These are phyloP conservation scores for Corvus moneduloides DNA, from an alignment of 2,113 vertebrate species.

Conservation along the genomic window DNA sequence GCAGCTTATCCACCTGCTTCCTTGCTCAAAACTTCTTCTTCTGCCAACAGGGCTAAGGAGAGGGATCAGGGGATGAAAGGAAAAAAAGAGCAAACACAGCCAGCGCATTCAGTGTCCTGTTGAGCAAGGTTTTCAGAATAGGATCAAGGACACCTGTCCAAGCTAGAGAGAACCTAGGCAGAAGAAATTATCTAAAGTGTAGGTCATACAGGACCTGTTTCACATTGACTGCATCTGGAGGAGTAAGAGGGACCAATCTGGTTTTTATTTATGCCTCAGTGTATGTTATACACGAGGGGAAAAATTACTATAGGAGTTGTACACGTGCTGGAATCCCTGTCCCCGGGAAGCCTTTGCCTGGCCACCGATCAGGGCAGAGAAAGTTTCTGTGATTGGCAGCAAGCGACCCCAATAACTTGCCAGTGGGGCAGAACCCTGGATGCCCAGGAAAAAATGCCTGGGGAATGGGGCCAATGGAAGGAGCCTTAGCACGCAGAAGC, in stretches of 20 bases:
- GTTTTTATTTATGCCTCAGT: neutral
- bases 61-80: neutral
- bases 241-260: neutral
- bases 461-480: neutral
- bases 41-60: neutral
- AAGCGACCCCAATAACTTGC: accelerated
- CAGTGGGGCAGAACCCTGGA: neutral
- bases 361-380: accelerated
- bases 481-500: neutral
- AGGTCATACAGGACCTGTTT: neutral
- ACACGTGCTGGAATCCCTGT: neutral
- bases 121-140: neutral
- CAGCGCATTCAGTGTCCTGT: too few species aligned
- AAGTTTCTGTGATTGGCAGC: neutral
- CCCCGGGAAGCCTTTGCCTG: neutral
- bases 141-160: neutral
- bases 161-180: neutral
- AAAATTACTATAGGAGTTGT: neutral
- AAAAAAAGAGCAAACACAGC: neutral
- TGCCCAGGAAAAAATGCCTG: neutral
- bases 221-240: neutral
- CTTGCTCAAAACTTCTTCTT: neutral
- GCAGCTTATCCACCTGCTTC: neutral
- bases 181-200: neutral
- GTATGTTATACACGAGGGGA: neutral